Percentiles rank a stretch among this genome's conserved stretches.
Evolutionary conservation across 2,888 invertebrate genomes (phyloP).

Genomic region (Macaria liturata): DNA sequence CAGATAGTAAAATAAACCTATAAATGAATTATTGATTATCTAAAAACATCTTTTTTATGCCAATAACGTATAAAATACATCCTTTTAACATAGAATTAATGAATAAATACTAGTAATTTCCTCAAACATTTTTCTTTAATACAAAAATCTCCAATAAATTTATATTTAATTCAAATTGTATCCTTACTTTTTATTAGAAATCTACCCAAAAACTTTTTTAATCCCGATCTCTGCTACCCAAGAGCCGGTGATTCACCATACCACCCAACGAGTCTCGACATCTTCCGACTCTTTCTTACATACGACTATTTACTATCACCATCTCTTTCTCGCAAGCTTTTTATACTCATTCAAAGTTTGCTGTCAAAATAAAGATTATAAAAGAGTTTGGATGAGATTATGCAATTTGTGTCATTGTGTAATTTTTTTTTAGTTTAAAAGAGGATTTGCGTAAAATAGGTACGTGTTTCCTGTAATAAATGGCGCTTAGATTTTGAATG

Average conservation of each 20-base stretch:
- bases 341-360: constrained; percentile 76
- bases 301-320: constrained; percentile 43
- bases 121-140: no score
- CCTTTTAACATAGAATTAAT: no score
- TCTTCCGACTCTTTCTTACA: constrained; percentile 36
- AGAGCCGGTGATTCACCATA: constrained; percentile 64
- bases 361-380: constrained; percentile 84
- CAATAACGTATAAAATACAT: no score
- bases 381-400: constrained; percentile 70
- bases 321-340: constrained; percentile 53
- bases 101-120: no score
- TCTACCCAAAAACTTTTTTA: constrained; percentile 28
- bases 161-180: no score
- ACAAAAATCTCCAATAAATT: no score
- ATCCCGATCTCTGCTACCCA: constrained; percentile 32
- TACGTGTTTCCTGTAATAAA: no score
- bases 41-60: no score
- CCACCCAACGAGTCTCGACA: constrained; percentile 67
- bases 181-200: constrained; percentile 1
- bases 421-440: neutral
- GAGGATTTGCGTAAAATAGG: neutral
- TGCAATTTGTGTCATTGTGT: constrained; percentile 41
- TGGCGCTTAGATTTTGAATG: no score
- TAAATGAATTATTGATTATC: no score
- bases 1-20: no score